These are phyloP conservation scores for Bradypodion pumilum DNA, from an alignment of 2,797 vertebrate species.

Conservation along the genomic window DNA sequence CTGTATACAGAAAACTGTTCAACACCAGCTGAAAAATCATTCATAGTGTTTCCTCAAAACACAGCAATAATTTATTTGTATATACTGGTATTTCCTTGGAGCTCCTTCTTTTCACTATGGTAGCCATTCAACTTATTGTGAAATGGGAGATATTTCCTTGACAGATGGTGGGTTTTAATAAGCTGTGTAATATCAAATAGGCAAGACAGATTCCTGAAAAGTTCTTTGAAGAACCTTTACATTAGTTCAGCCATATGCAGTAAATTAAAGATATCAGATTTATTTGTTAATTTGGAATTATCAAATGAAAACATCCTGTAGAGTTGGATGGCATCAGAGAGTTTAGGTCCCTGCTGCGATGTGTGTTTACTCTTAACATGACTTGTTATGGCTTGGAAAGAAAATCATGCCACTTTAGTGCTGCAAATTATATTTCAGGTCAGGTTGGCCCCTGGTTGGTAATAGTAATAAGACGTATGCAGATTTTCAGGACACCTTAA, in stretches of 20 bases:
- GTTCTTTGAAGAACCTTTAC: neutral
- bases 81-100: constrained; percentile 20
- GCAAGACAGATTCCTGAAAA: neutral
- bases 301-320: neutral
- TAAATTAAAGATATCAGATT: neutral
- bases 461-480: neutral
- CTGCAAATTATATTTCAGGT: neutral
- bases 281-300: neutral
- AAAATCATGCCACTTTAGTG: neutral
- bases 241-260: neutral
- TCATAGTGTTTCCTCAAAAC: constrained; percentile 33
- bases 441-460: neutral
- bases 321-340: neutral
- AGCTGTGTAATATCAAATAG: neutral
- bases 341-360: neutral
- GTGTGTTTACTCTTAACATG: neutral
- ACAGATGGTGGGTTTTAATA: constrained; percentile 11
- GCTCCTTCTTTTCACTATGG: neutral
- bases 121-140: constrained; percentile 40
- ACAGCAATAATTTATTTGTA: constrained; percentile 9
- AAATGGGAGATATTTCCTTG: constrained; percentile 33
- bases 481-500: neutral
- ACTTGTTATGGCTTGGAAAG: neutral
- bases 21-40: constrained; percentile 32
- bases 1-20: constrained; percentile 10